Evolutionary conservation across 2,113 vertebrate genomes (phyloP), one percentile per base, ranked within the genome.

Genomic region (Perccottus glenii): DNA sequence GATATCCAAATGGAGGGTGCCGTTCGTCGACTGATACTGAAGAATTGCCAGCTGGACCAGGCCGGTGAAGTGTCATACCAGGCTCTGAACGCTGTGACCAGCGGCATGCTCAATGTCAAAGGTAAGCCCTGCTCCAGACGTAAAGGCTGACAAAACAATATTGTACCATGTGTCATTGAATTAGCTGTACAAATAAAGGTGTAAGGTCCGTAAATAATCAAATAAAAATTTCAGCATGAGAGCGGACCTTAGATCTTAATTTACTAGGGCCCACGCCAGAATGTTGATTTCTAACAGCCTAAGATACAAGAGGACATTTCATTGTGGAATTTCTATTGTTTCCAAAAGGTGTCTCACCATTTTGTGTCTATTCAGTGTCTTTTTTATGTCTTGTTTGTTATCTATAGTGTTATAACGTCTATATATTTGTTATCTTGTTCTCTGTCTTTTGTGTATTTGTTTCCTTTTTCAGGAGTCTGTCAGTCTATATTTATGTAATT

Each of bases 11-110:
- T 93, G 67, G 97, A 98, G 62, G 94, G 92, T 44, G 90, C 87
- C 5, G 96, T 98, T 47, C 95, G 96, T 60, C 94, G 94, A 80
- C 92, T 99, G 47, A 95, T 85, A 8, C 85, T 99, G 68, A 96
- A 97, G 73, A 96, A 94, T 79, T 94, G 96, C 74, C 95, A 96
- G 79, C 46, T 99, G 80, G 96, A 98, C 10, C 95, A 98, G 77
- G 95, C 98, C 14, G 98, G 98, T 4, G 97, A 99, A 88, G 95
- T 98, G 47, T 93, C 96, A 14, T 99, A 95, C 87, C 96, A 96
- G 80, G 98, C 96, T 3, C 73, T 97, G 44, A 99, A 99, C 5
- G 97, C 95, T 0, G 3, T 94, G 5, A 98, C 97, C n/a, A 88
- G 83, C 5, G 96, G 96, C 49, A 94, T 97, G 86, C 91, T 99